phyloP scores from a whole-genome alignment of 2,113 vertebrate species.

The Melanostigma gelatinosum region DNA sequence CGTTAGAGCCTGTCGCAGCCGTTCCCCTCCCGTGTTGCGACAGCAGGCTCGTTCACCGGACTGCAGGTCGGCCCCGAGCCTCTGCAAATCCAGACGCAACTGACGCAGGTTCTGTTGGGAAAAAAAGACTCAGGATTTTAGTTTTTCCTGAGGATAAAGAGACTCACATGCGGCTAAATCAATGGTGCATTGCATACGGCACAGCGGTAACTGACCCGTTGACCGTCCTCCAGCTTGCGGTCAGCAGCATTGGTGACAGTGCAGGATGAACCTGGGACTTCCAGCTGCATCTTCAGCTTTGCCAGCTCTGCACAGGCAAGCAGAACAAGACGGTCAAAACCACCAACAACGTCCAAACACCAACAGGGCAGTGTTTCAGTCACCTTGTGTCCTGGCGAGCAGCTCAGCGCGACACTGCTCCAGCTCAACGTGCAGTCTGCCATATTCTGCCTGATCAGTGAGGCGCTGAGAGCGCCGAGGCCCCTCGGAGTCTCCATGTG shows the following conservation, averaged over 20 bases:
- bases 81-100: conserved; percentile 87
- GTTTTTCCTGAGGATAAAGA: background rate
- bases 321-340: background rate
- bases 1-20: conserved; percentile 86
- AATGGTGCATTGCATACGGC: background rate
- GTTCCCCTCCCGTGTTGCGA: conserved; percentile 91
- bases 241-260: conserved; percentile 86
- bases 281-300: conserved; percentile 85
- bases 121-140: background rate
- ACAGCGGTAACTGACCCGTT: conserved; percentile 83
- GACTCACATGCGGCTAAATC: background rate
- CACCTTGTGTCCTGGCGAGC: conserved; percentile 67
- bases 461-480: conserved; percentile 86
- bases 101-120: conserved; percentile 87
- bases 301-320: conserved; percentile 83
- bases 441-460: conserved; percentile 54
- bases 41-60: conserved; percentile 93
- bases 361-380: background rate
- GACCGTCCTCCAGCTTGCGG: conserved; percentile 92
- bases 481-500: conserved; percentile 35
- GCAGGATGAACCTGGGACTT: conserved; percentile 82
- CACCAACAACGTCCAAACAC: background rate
- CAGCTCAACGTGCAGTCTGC: conserved; percentile 78
- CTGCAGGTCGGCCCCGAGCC: conserved; percentile 87
- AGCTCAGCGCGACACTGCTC: conserved; percentile 84